Base-by-base conservation (phyloP, 2,113 vertebrate genomes). In the Stegostoma tigrinum region DNA sequence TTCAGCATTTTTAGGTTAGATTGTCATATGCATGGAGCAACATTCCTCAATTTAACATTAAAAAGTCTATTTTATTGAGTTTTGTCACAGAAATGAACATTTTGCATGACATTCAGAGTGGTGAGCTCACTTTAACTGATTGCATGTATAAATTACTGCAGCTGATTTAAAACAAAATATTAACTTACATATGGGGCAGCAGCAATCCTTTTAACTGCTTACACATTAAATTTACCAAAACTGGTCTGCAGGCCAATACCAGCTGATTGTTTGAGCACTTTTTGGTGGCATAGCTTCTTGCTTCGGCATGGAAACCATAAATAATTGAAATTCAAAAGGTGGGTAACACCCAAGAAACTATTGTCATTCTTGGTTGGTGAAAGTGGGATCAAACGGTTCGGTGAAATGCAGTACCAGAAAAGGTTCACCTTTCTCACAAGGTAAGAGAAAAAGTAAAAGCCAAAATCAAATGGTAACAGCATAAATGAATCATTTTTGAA, bases 11-110 rank as follows among this genome's bases (percentile, higher is more conserved):
- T 90, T 52, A 90, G 87, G 52, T 34, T 90, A 90, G 52, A 64
- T 52, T 27, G 87, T 34, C 48, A 61, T 90, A 34, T 52, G 80
- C 1, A 17, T 61, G 34, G 87, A 52, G 30, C 87, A 64, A 61
- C 61, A 90, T 90, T 90, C 45, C 87, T 90, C 48, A 90, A 90
- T 34, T 5, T 52, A 12, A 30, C 6, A 61, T 75, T 42, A 83
- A 83, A 42, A 83, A 42, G 17, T 83, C 38, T 23, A 83, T 83
- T 38, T 38, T 15, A 42, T 42, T 83, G 38, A 83, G 27, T 27
- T 89, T 89, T 89, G 86, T 23, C 90, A 94, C 61, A 83, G 52
- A 90, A 86, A 90, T 64, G 52, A 52, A 52, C 64, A 94, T 66
- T 23, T 19, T 94, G n/a, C 6, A 64, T 38, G 64, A 42, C 27